phyloP scores from a whole-genome alignment of 1,140 invertebrate genomes.

The Phocides pigmalion region DNA sequence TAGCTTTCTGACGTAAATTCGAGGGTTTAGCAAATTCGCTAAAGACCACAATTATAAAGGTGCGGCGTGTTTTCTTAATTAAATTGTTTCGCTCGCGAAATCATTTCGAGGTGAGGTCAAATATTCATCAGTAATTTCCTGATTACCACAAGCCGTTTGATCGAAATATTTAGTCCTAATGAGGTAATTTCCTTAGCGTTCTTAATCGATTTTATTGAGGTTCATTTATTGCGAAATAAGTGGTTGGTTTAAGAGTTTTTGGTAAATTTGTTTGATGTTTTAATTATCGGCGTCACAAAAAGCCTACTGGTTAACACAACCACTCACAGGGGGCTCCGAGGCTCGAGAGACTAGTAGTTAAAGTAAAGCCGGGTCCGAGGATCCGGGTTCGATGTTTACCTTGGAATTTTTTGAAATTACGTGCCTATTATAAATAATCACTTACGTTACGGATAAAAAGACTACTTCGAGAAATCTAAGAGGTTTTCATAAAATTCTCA shows the following conservation, averaged over 20 bases:
- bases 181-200: not conserved
- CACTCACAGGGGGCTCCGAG: no score
- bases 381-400: no score
- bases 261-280: not conserved
- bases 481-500: no score
- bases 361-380: no score
- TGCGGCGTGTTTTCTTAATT: conserved; percentile 33
- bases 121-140: conserved; percentile 2
- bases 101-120: conserved; percentile 14
- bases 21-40: conserved; percentile 20
- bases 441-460: no score
- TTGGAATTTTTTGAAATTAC: no score
- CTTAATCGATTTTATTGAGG: not conserved
- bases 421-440: no score
- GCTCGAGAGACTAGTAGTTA: no score
- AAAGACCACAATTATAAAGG: conserved; percentile 23
- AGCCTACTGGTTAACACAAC: no score
- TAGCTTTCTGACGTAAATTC: conserved; percentile 2
- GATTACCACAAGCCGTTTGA: not conserved
- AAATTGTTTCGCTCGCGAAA: conserved; percentile 33
- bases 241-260: no score
- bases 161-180: not conserved
- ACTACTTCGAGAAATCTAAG: no score
- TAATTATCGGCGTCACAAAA: not conserved
- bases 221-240: not conserved